A percentile compares a stretch with the other conserved stretches of the same genome.
These are phyloP conservation scores for Pseudois nayaur DNA, from an alignment of 2,113 vertebrate genomes.

Conservation along the genomic window DNA sequence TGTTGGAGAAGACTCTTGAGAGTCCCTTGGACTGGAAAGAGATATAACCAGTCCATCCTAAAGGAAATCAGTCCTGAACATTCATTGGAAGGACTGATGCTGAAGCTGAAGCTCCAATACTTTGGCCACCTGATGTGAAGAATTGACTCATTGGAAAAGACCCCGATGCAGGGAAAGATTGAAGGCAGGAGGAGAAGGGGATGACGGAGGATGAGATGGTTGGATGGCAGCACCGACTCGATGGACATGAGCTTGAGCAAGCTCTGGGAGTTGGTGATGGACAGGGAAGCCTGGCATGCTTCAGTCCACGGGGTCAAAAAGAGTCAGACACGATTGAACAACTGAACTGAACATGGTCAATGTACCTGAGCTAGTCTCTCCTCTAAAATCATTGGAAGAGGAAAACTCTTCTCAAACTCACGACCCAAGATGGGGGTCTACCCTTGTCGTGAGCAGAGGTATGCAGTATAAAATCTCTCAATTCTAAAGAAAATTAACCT, in stretches of 20 bases:
- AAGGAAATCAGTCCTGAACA: background rate
- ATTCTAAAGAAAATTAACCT: conserved; percentile 2
- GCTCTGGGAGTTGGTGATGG: background rate
- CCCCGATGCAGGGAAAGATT: background rate
- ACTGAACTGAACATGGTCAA: background rate
- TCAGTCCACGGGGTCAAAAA: background rate
- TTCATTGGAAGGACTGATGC: background rate
- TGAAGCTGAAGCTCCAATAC: background rate
- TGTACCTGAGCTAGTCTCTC: background rate
- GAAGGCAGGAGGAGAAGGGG: background rate
- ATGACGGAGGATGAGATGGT: background rate
- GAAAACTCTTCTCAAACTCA: conserved; percentile 27
- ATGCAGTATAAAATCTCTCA: background rate
- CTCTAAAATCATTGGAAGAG: background rate
- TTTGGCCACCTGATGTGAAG: background rate
- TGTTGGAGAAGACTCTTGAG: background rate
- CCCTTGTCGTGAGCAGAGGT: background rate
- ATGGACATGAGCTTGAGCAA: background rate
- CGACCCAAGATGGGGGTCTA: background rate
- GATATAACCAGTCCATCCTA: background rate
- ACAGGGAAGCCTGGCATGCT: background rate
- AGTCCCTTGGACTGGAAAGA: background rate
- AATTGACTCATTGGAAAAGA: background rate
- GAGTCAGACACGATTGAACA: background rate
- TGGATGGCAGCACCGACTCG: background rate